Evolutionary conservation across 2,113 vertebrate species (phyloP).

Genomic region (cat (Felis catus)): DNA sequence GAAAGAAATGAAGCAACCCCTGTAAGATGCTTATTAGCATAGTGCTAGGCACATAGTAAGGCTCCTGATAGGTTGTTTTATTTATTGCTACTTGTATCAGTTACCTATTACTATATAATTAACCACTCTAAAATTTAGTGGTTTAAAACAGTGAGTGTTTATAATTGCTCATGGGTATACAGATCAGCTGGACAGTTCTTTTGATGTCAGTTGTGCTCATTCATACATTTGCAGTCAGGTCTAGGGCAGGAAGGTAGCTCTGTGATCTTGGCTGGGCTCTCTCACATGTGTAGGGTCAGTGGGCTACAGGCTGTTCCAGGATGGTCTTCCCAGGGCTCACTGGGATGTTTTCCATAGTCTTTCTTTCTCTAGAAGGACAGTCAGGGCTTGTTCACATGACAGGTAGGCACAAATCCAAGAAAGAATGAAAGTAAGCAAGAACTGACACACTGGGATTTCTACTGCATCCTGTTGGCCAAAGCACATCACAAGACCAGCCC

Average conservation of each 20-base stretch:
- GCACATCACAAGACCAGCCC: neutral
- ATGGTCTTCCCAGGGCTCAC: neutral
- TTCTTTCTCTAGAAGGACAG: neutral
- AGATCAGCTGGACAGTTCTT: neutral
- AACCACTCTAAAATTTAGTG: neutral
- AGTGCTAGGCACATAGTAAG: neutral
- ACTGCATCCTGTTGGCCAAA: neutral
- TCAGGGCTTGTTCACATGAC: neutral
- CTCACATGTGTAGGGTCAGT: neutral
- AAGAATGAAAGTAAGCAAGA: neutral
- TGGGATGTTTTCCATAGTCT: neutral
- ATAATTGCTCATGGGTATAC: neutral
- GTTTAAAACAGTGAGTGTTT: constrained; percentile 5
- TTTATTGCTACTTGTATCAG: neutral
- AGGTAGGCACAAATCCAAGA: neutral
- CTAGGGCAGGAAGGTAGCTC: neutral
- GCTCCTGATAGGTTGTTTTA: neutral
- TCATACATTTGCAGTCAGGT: neutral
- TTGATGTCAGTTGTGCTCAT: neutral
- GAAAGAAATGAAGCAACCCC: constrained; percentile 19
- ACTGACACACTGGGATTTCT: neutral
- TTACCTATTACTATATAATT: neutral
- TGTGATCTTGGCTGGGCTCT: neutral
- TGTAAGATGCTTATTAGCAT: constrained; percentile 10
- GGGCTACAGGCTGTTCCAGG: neutral